Evolutionary conservation across 2,797 vertebrate species (phyloP), one percentile per base, ranked within the genome.

Genomic region (Manis javanica): DNA sequence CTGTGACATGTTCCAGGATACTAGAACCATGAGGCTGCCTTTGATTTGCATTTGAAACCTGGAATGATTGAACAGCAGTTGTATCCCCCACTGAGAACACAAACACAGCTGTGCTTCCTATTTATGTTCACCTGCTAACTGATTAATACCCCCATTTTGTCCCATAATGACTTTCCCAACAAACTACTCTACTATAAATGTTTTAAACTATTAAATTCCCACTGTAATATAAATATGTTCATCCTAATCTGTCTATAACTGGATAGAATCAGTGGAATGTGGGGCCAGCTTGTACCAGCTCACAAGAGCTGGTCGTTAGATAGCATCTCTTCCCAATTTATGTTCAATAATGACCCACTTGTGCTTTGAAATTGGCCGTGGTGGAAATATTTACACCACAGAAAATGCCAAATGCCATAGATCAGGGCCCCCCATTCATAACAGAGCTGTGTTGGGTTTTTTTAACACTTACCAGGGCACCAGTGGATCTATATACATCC

Each of bases 21-120:
- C 69, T 19, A 6, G 79, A 61, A 34, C 68, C 78, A 49, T 0
- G 0, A 91, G 81, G n/a, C 6, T 79, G 57, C 53, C 37, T 69
- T 64, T 19, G 3, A 53, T 78, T 51, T 61, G 42, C 53, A 31
- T 77, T 24, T 78, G 57, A 92, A 82, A 75, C 11, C 39, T 21
- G 55, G 53, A 64, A 31, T 39, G 63, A n/a, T 0, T 21, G 34
- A 51, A 11, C 10, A 46, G 59, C 87, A 91, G 31, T 1, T n/a
- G 18, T 39, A 1, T 42, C 68, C 29, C 57, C 79, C 61, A 15
- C 0, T 16, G 42, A 66, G 29, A 91, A 84, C 69, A 94, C 59
- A 97, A 96, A 96, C 90, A 97, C 96, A 97, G 88, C 88, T 97
- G 96, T 79, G 95, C 42, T 90, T 89, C 68, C 53, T 90, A 63